Base-by-base conservation (phyloP, 1,140 invertebrate genomes). In the Cyphomyrmex costatus region DNA sequence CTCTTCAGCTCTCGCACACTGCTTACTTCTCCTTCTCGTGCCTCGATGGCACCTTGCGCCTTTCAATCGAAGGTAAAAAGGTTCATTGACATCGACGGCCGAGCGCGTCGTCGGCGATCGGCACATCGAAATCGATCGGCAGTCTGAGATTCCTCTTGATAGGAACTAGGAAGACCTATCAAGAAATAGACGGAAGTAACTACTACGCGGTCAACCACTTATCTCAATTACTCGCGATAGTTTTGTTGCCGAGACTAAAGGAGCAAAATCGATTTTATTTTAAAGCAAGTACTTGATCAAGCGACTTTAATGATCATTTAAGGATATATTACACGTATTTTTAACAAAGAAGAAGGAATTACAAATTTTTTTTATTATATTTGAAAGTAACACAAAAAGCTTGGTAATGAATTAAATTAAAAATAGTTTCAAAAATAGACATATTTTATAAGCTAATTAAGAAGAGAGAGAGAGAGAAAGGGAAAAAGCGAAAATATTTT, bases 41-140 rank as follows among this genome's bases (percentile, higher is more conserved):
- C 36, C 36, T 12, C 5, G 24, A 27, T 56, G 36, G 36, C 53
- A 61, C 53, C 33, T 85, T 58, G 16, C 65, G 36, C 42, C 56
- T 80, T 60, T 56, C 36, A 16, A 53, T 19, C 49, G 33, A 66
- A 33, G 21, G n/a, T 51, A 87, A 90, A 90, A 84, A 85, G 14
- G 79, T 87, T 87, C 66, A 51, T 89, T 36, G 89, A 89, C 88
- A 70, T 73, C 53, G 51, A 21, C 56, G 5, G 21, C 19, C 71
- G 19, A 33, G 30, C 56, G 27, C 71, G 12, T 36, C 68, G 33
- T 58, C 33, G 56, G 33, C 33, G 42, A 65, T 53, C 61, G 61
- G 2, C 76, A 49, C 60, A 46, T 79, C 33, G 79, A 82, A 73
- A 73, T 73, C 66, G 53, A 82, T 82, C 61, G 14, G 3, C 8